Evolutionary conservation across 2,797 vertebrate species (phyloP), one percentile per base, ranked within the genome.

Genomic region (Leuciscus waleckii): DNA sequence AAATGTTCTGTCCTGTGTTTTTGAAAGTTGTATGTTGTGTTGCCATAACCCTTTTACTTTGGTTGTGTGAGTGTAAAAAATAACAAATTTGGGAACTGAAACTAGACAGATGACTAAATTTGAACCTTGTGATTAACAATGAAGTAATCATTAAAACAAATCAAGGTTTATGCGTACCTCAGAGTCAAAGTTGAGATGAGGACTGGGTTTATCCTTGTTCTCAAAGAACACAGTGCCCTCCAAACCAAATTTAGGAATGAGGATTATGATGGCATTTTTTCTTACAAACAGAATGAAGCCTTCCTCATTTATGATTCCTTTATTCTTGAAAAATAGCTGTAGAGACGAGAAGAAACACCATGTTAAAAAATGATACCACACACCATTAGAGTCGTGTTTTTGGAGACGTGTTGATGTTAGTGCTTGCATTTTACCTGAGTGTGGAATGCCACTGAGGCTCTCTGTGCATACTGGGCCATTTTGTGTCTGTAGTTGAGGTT

Each of bases 401-500:
- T 35, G 14, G 46, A 49, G 46, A 49, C 16, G 3, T 32, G 11
- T 8, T 41, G 51, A 11, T 35, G 13, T 63, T 67, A 16, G 39
- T 67, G 21, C 51, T 54, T n/a, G 32, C 4, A 23, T 5, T 26
- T 21, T 81, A 97, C 97, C 96, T 99, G 98, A 2, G 98, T 99
- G 89, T 99, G 97, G 94, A 98, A 99, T 37, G 97, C 96, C 67
- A 99, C 97, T 2, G 98, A 99, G 0, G 98, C 95, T 81, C 98
- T 96, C 82, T 99, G 98, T 5, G 98, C 98, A 0, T 99, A 99
- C 14, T 99, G 98, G 86, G 98, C 93, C 98, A 99, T 99, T 94
- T 99, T 99, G 89, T 99, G 98, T 84, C 98, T 94, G 92, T 97
- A 99, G 93, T 99, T 99, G 88, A 99, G 97, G 91, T 99, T 99